Evolutionary conservation across 2,113 vertebrate genomes (phyloP).

Genomic region (Nerophis ophidion): DNA sequence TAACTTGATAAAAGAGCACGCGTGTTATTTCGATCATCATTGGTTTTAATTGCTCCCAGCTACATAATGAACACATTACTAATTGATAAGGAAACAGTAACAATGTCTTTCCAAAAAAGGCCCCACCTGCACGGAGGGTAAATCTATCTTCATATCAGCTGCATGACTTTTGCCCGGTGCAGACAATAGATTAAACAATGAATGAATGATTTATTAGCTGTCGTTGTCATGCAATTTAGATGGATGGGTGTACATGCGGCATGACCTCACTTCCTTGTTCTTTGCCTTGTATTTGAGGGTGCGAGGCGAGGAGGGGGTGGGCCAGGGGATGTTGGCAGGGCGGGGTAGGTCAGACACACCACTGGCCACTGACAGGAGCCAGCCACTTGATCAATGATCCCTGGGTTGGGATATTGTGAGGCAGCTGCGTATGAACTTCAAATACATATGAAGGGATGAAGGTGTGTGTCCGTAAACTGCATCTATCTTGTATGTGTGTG

Average conservation of each 20-base stretch:
- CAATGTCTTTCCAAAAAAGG: slow-evolving; percentile 33
- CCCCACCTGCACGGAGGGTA: slow-evolving; percentile 67
- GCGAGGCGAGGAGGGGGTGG: slow-evolving; percentile 49
- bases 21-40: slow-evolving; percentile 70
- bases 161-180: slow-evolving; percentile 68
- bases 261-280: slow-evolving; percentile 79
- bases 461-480: slow-evolving; percentile 49
- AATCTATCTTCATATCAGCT: slow-evolving; percentile 70
- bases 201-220: slow-evolving; percentile 84
- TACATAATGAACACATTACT: slow-evolving; percentile 71
- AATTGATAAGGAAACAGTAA: slow-evolving; percentile 66
- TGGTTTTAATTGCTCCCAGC: slow-evolving; percentile 64
- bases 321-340: slow-evolving; percentile 51
- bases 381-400: slow-evolving; percentile 72
- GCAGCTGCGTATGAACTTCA: slow-evolving; percentile 62
- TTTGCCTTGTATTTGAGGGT: slow-evolving; percentile 64
- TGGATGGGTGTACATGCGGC: slow-evolving; percentile 77
- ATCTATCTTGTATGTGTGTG: slow-evolving; percentile 11
- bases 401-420: slow-evolving; percentile 54
- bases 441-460: slow-evolving; percentile 52
- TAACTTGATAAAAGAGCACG: slow-evolving; percentile 58
- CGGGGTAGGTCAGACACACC: slow-evolving; percentile 64
- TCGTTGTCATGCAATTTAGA: slow-evolving; percentile 79
- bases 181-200: slow-evolving; percentile 82
- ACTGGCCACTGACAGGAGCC: slow-evolving; percentile 69